Evolutionary conservation across 2,888 invertebrate genomes (phyloP), one percentile per base, ranked within the genome.

Genomic region (Smittia aterrima): DNA sequence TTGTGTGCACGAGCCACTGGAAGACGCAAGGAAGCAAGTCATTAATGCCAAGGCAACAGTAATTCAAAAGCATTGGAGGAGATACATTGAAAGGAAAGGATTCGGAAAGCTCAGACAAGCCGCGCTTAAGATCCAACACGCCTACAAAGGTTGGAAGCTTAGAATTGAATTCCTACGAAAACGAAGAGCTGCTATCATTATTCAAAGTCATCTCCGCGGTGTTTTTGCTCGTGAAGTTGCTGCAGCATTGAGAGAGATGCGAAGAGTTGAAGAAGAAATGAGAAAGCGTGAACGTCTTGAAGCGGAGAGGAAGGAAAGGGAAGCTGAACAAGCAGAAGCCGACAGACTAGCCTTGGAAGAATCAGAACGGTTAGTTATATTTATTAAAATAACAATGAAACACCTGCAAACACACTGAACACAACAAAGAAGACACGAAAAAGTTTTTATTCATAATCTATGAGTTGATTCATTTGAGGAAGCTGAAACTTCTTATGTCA

Each of bases 211-310:
- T 81, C 83, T 95, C 76, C 84, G 95, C 9, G 96, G 96, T 1
- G 93, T 94, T 78, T 96, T 95, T 83, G 96, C 95, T 0, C 84
- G 96, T 76, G 95, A 95, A 83, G 94, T 89, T 75, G 74, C 71
- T 74, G 87, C 91, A 0, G 95, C 95, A 0, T 82, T 96, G 76
- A 83, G 94, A 4, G 95, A 95, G 84, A 95, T 95, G 93, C 85
- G 89, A 77, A 84, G 92, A 24, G 92, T 93, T 75, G 93, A 94
- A 81, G 90, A 92, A 79, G 93, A 93, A 84, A 93, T 94, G 88
- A 87, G 91, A 76, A 89, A 92, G 77, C 84, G 92, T 16, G 92
- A 93, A 76, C 78, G 86, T 77, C 80, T 90, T 70, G 91, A 92
- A 78, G 91, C 90, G 77, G 92, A 92, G 79, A 85, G 87, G 71